Evolutionary conservation across 2,797 vertebrate genomes (phyloP).

Genomic region (Pampus argenteus): DNA sequence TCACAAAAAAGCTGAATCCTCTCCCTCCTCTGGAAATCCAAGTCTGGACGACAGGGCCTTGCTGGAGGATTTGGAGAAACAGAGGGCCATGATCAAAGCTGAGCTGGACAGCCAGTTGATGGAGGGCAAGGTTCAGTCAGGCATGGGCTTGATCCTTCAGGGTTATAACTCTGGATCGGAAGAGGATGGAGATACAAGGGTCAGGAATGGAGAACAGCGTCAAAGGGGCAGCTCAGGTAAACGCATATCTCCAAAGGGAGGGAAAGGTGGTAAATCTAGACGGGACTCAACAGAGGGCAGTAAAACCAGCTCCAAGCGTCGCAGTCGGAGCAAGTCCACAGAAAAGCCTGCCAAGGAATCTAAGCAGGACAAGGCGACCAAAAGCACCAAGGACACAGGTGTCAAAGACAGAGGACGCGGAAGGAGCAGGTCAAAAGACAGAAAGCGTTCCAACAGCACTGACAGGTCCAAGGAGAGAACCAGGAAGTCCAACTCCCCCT

Average conservation of each 20-base stretch:
- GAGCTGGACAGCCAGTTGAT: constrained; percentile 98
- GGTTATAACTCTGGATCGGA: constrained; percentile 98
- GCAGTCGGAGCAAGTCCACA: constrained; percentile 91
- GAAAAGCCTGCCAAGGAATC: constrained; percentile 89
- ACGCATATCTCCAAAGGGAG: constrained; percentile 80
- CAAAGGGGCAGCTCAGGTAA: constrained; percentile 82
- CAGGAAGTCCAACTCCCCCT: constrained; percentile 90
- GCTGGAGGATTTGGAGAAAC: constrained; percentile 98
- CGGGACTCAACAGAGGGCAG: constrained; percentile 88
- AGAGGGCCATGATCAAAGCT: constrained; percentile 98
- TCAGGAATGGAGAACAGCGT: constrained; percentile 91
- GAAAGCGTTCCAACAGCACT: constrained; percentile 89
- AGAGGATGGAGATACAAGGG: constrained; percentile 93
- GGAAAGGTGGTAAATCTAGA: constrained; percentile 86
- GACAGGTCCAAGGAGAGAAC: constrained; percentile 89
- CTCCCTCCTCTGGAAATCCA: constrained; percentile 83
- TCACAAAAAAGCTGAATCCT: constrained; percentile 76
- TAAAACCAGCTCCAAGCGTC: constrained; percentile 90
- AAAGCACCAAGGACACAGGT: constrained; percentile 80
- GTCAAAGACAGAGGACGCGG: constrained; percentile 80
- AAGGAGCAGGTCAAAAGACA: constrained; percentile 93
- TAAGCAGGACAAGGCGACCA: constrained; percentile 91
- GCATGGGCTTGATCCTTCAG: constrained; percentile 98
- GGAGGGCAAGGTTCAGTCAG: constrained; percentile 92
- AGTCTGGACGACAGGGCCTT: constrained; percentile 94